Base-by-base conservation (phyloP, 35 echinoderm and acorn worm species). In the Apostichopus parvimensis region DNA sequence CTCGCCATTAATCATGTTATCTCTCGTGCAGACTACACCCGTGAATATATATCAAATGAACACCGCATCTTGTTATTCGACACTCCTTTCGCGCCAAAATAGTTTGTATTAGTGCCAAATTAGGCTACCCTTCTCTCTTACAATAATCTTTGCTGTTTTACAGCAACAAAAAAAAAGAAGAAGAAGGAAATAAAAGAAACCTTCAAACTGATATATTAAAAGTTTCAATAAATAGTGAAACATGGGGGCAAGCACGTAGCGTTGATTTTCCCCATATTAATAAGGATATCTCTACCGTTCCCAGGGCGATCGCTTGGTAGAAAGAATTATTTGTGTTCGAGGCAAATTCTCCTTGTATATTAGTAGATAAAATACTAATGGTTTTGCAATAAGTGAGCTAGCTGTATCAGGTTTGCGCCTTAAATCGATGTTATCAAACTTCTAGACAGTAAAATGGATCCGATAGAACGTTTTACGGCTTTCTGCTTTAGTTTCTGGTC, bases 351-450 rank as follows among this genome's bases (percentile, higher is more conserved):
- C 86, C 61, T 88, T 88, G 86, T 88, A 88, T 68, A 68, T 72
- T 88, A 91, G 72, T 14, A 79, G 89, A 91, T 91, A 91, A 91
- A 91, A 91, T 91, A 77, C 89, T 91, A 91, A 91, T 91, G 89
- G 89, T 59, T 91, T 91, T 91, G 72, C 89, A 91, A 91, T 91
- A 91, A 91, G 76, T 91, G 89, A 78, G 56, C 89, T 79, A 10
- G 14, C 34, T 55, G 76, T 91, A 91, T 91, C 89, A 34, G 71
- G 76, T 91, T 91, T 91, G 57, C 77, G 78, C 89, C 28, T 91
- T 91, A 91, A 91, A 91, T 91, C 79, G 76, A 79, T 91, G 89
- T 91, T 91, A 91, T 91, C 89, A 91, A 91, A 91, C 72, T 91
- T 91, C 53, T 79, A 60, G 86, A 88, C 86, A 88, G 86, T 88